Percentiles rank a stretch among this genome's conserved stretches.
Conservation (phyloP, 2,113 vertebrate genomes). For the Hippocampus comes region DNA sequence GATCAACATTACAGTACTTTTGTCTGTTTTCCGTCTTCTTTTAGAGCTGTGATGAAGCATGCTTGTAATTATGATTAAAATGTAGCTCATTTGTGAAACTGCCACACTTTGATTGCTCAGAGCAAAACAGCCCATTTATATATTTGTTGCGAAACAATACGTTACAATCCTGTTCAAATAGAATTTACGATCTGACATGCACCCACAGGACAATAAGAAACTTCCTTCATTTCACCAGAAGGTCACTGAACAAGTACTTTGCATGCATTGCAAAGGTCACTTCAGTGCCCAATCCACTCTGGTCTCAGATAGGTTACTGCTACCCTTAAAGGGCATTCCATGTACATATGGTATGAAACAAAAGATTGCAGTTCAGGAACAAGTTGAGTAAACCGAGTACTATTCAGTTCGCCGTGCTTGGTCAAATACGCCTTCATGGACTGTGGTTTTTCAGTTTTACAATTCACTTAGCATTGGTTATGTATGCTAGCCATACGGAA, state of each 20-base stretch:
- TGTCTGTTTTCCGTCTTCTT: background rate
- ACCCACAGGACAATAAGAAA: background rate
- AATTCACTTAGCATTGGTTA: background rate
- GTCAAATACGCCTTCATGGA: too few relatives aligned
- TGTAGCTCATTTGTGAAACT: background rate
- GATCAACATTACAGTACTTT: background rate
- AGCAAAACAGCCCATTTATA: background rate
- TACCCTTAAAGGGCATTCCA: background rate
- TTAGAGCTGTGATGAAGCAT: background rate
- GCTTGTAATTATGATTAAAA: background rate
- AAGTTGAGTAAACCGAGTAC: background rate
- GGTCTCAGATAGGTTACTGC: background rate
- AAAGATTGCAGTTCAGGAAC: background rate
- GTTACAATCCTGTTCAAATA: background rate
- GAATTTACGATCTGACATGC: background rate
- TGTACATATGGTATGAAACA: background rate
- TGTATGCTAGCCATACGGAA: background rate
- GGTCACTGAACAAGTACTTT: conserved; percentile 1
- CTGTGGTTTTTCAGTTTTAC: background rate
- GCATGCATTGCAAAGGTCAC: background rate
- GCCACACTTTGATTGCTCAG: background rate
- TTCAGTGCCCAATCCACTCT: background rate
- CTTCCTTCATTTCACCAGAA: background rate
- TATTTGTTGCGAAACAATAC: background rate
- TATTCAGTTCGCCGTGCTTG: too few relatives aligned